Base-by-base conservation (phyloP, 2,797 vertebrate species). In the Philypnodon macrostomus region DNA sequence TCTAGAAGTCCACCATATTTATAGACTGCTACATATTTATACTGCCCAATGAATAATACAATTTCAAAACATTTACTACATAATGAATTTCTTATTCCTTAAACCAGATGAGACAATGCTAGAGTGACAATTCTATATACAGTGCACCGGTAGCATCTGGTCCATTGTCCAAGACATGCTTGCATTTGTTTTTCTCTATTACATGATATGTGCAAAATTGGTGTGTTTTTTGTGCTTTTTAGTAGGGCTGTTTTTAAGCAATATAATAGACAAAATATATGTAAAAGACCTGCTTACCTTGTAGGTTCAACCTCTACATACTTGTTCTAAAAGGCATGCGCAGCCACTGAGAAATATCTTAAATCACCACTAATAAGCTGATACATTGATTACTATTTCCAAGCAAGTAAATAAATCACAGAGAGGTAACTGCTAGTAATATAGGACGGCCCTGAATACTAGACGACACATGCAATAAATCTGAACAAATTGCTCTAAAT, bases 401-500 rank as follows among this genome's bases (percentile, higher is more conserved):
- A 66, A 45, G 45, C 48, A 30, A 33, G 18, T 47, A 47, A 48
- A 64, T 81, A 66, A 53, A 69, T 73, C 59, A 64, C 53, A 44
- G 18, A 18, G 18, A 13, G 16, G 36, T 41, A 61, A 60, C 55
- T 51, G 56, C 26, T 61, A 53, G 50, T 47, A 40, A 65, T 12
- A 19, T 26, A 23, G 42, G 47, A 23, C 58, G 44, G 42, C 15
- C 46, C 58, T 58, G 49, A 50, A 26, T 55, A 38, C 45, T 31
- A 13, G 9, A 47, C 7, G 42, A 65, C 66, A 58, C 55, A 23
- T 19, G 8, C 70, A 32, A 42, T 83, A 77, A 64, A 79, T 77
- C 72, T 52, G 42, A 69, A 39, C 38, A 62, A 77, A 79, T 64
- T 67, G 55, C 47, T 60, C 47, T 53, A 76, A 80, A 83, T 80